Conservation (phyloP, 2,113 vertebrate genomes). For the Fulica atra region DNA sequence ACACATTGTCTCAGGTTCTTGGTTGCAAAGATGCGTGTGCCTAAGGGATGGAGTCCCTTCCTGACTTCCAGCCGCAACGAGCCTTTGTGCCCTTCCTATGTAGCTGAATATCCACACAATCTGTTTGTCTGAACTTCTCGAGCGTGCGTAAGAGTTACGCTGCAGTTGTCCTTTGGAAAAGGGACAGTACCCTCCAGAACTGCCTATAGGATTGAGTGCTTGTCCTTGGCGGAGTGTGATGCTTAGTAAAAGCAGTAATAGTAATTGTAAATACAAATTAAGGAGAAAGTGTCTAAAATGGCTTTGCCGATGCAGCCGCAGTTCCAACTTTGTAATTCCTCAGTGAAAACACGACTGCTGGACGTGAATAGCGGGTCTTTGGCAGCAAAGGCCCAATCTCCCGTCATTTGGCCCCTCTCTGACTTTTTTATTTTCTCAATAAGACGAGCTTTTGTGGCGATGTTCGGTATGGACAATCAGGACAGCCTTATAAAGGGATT, state of each 20-base stretch:
- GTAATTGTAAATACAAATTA: neutral
- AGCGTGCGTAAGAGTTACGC: neutral
- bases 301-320: accelerated
- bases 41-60: neutral
- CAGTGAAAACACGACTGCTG: neutral
- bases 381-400: conserved; percentile 42
- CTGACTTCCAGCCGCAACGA: neutral
- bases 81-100: neutral
- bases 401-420: conserved; percentile 54
- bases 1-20: neutral
- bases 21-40: neutral
- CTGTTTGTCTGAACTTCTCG: neutral
- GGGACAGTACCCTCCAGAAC: neutral
- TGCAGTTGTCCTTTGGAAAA: neutral
- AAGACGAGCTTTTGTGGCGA: conserved; percentile 39
- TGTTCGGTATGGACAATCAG: conserved; percentile 67
- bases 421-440: conserved; percentile 65
- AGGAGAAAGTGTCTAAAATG: neutral
- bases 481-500: conserved; percentile 84
- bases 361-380: conserved; percentile 35
- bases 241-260: neutral
- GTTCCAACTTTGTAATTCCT: neutral
- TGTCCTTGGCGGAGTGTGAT: accelerated
- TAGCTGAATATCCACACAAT: neutral
- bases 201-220: neutral